phyloP scores from a whole-genome alignment of 2,888 invertebrate species.

The Polyommatus icarus region DNA sequence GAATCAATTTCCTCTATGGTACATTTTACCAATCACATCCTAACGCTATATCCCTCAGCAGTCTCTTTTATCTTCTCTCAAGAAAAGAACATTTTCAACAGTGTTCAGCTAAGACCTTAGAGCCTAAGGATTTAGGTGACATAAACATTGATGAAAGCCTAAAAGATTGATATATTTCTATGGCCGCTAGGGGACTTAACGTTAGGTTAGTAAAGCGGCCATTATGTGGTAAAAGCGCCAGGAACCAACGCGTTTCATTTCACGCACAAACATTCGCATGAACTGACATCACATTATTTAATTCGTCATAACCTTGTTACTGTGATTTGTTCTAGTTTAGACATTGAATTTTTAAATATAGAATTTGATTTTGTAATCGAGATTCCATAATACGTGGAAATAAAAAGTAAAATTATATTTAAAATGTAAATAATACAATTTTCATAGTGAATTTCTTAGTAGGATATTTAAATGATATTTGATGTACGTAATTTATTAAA shows the following conservation, averaged over 20 bases:
- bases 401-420: conserved; percentile 38
- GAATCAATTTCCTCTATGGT: too few relatives aligned
- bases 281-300: conserved; percentile 59
- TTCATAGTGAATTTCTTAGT: conserved; percentile 29
- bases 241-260: conserved; percentile 34
- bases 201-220: background rate
- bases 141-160: background rate
- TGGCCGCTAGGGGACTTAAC: background rate
- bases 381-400: conserved; percentile 56
- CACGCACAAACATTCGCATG: conserved; percentile 47
- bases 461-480: conserved; percentile 42
- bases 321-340: conserved; percentile 75
- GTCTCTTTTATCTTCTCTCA: too few relatives aligned
- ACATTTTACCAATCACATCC: background rate
- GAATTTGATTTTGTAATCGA: conserved; percentile 55
- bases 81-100: background rate
- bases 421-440: conserved; percentile 45
- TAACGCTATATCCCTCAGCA: background rate
- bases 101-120: background rate
- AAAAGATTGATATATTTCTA: background rate
- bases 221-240: conserved; percentile 10
- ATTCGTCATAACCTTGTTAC: conserved; percentile 69
- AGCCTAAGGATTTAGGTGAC: background rate
- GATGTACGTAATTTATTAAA: conserved; percentile 48
- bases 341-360: conserved; percentile 52